These are phyloP conservation scores for Acheta domesticus DNA, from an alignment of 2,888 invertebrate genomes.

Conservation along the genomic window DNA sequence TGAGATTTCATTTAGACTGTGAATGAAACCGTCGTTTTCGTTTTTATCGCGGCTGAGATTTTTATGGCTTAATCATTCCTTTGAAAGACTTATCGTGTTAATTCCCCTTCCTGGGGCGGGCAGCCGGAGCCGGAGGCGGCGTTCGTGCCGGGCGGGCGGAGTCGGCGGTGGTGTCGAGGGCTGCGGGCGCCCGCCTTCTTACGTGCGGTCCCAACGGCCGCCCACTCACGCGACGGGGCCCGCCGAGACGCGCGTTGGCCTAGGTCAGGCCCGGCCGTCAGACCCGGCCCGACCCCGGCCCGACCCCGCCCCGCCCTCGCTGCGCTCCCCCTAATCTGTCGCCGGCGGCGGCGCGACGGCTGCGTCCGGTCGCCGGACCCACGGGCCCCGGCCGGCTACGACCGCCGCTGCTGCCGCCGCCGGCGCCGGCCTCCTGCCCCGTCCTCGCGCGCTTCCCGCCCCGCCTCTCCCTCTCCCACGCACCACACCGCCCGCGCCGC, in stretches of 20 bases:
- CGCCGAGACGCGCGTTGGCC: background rate
- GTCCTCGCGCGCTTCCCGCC: background rate
- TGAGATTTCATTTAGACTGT: background rate
- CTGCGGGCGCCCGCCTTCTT: background rate
- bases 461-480: too few relatives aligned
- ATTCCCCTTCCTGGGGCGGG: background rate
- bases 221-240: background rate
- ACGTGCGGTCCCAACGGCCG: background rate
- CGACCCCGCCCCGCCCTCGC: background rate
- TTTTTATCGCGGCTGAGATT: background rate
- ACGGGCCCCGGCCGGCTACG: background rate
- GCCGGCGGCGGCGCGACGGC: background rate
- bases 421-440: background rate
- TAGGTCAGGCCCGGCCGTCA: constrained; percentile 4
- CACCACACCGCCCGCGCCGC: too few relatives aligned
- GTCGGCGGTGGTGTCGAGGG: background rate
- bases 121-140: background rate
- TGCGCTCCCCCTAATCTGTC: background rate
- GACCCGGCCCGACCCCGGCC: background rate
- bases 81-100: background rate
- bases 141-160: background rate
- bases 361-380: background rate
- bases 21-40: background rate
- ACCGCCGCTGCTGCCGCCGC: background rate
- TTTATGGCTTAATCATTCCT: constrained; percentile 18